Conservation (phyloP, 2,888 invertebrate species). For the Parelbella ahira region DNA sequence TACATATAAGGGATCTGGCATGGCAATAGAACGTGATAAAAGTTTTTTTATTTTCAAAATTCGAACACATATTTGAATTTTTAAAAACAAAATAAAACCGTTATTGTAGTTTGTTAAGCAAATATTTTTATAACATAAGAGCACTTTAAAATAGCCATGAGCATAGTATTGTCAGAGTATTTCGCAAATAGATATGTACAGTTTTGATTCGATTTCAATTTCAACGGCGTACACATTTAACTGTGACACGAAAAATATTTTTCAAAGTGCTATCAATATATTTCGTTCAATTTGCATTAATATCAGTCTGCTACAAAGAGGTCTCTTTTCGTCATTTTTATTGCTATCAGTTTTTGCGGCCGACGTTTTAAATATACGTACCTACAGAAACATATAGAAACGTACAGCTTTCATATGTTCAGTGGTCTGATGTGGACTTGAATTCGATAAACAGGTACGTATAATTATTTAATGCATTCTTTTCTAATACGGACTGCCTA, state of each 20-base stretch:
- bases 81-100: not conserved
- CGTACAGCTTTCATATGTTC: too few species aligned
- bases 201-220: slow-evolving; percentile 13
- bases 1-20: too few species aligned
- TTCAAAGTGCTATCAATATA: slow-evolving; percentile 62
- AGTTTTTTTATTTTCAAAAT: too few species aligned
- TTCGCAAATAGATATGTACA: not conserved
- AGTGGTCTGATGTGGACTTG: too few species aligned
- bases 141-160: not conserved
- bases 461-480: too few species aligned
- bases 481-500: too few species aligned
- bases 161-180: not conserved
- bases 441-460: too few species aligned
- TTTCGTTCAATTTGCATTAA: slow-evolving; percentile 67
- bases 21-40: too few species aligned
- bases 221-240: not conserved
- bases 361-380: slow-evolving; percentile 27
- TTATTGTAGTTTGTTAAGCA: not conserved
- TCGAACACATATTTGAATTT: too few species aligned
- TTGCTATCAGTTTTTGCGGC: slow-evolving; percentile 54
- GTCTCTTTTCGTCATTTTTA: slow-evolving; percentile 57
- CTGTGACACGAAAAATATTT: slow-evolving; percentile 52
- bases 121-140: not conserved
- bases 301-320: slow-evolving; percentile 55
- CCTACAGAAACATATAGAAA: too few species aligned